Conservation (phyloP, 2,113 vertebrate species). For the Petaurus breviceps region DNA sequence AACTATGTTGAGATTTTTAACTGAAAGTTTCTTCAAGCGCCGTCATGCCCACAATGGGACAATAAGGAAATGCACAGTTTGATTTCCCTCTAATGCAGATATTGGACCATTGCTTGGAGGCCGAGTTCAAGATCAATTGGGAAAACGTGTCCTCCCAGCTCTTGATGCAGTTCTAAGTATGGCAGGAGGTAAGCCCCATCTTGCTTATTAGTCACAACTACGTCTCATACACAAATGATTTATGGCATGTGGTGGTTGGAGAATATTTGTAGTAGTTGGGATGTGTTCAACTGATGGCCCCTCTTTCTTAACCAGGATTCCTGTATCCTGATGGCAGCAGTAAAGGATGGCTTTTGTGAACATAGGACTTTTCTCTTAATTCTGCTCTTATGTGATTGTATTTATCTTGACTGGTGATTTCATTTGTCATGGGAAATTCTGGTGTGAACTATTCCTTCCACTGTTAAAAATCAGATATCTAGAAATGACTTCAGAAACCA, state of each 20-base stretch:
- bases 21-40: not conserved
- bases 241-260: not conserved
- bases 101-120: slow-evolving; percentile 89
- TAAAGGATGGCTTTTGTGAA: not conserved
- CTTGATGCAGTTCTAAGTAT: slow-evolving; percentile 88
- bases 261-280: not conserved
- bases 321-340: not conserved
- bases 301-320: not conserved
- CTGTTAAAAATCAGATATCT: not conserved
- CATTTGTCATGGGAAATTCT: not conserved
- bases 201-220: not conserved
- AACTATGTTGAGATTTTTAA: not conserved
- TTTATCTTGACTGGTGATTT: not conserved
- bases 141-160: slow-evolving; percentile 88
- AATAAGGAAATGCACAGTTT: not conserved
- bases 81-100: slow-evolving; percentile 82
- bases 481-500: not conserved
- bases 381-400: not conserved
- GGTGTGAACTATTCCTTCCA: not conserved
- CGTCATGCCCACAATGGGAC: accelerated
- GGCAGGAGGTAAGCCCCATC: slow-evolving; percentile 86
- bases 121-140: slow-evolving; percentile 87
- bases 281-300: not conserved
- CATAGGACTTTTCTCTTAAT: not conserved
- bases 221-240: not conserved